phyloP scores from a whole-genome alignment of 2,888 invertebrate species.

The Plemyria rubiginata region DNA sequence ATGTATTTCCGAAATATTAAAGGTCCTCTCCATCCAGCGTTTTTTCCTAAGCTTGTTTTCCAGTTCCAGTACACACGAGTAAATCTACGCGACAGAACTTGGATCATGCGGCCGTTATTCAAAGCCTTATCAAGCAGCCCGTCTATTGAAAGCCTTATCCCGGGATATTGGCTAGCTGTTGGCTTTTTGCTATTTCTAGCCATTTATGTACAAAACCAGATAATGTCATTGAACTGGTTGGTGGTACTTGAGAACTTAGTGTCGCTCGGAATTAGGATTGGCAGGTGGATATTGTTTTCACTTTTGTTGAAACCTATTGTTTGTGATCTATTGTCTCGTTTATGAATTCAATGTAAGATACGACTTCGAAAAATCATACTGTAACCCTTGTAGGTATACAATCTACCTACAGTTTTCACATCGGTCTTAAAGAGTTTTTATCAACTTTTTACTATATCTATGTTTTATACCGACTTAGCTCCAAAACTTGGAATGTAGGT shows the following conservation, averaged over 20 bases:
- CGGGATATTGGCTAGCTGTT: slow-evolving; percentile 26
- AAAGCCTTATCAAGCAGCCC: not conserved
- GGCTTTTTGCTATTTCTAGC: slow-evolving; percentile 36
- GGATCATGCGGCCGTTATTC: not conserved
- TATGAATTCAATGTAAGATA: too few species aligned
- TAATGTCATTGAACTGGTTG: slow-evolving; percentile 41
- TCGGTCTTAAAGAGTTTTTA: too few species aligned
- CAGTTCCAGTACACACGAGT: too few species aligned
- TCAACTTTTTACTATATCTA: too few species aligned
- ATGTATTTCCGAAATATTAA: too few species aligned
- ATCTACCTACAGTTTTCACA: too few species aligned
- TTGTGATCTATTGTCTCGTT: not conserved
- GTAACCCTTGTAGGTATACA: too few species aligned
- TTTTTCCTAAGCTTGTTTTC: too few species aligned
- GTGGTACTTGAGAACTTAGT: slow-evolving; percentile 34
- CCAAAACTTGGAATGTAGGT: not conserved
- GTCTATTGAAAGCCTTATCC: slow-evolving; percentile 13
- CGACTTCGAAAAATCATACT: too few species aligned
- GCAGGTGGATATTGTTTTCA: slow-evolving; percentile 29
- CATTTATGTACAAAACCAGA: slow-evolving; percentile 36
- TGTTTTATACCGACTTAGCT: too few species aligned
- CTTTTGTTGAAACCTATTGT: slow-evolving; percentile 21
- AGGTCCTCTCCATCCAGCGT: too few species aligned
- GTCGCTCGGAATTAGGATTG: slow-evolving; percentile 22
- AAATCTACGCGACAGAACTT: too few species aligned